phyloP scores from a whole-genome alignment of 2,888 invertebrate species.

The Onchidella celtica region DNA sequence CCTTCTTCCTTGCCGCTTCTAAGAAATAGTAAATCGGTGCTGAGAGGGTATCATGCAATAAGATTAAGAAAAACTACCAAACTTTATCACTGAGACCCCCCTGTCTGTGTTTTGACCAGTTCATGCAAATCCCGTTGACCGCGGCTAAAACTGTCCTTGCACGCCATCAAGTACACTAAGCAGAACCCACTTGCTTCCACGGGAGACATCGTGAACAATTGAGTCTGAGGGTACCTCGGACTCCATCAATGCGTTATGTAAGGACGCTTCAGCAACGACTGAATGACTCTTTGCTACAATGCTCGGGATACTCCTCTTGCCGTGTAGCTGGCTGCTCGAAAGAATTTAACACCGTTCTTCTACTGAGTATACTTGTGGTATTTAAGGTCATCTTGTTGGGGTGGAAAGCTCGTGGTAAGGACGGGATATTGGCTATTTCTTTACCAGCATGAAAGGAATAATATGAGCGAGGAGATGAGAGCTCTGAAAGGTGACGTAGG shows the following conservation, averaged over 20 bases:
- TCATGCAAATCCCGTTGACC: no score
- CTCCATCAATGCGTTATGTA: conserved; percentile 35
- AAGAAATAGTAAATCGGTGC: no score
- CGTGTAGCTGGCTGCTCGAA: background rate
- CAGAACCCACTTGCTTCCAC: background rate
- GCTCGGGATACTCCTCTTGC: conserved; percentile 1
- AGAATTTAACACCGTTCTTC: background rate
- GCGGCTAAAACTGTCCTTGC: background rate
- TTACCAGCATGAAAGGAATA: background rate
- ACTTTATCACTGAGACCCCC: no score
- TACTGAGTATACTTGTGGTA: conserved; percentile 27
- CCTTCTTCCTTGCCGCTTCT: no score
- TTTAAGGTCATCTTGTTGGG: conserved; percentile 13
- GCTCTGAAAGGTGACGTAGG: background rate
- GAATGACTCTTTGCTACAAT: background rate
- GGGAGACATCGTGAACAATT: conserved; percentile 21
- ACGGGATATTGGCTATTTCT: conserved; percentile 8
- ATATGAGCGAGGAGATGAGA: background rate
- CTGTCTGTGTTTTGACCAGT: no score
- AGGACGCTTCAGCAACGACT: conserved; percentile 10
- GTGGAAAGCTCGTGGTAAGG: background rate
- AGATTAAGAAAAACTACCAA: no score
- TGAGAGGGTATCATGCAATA: no score
- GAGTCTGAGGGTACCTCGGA: conserved; percentile 30
- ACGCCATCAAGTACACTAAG: background rate